Percentiles rank a stretch among this genome's conserved stretches.
These are phyloP conservation scores for Petrophora chlorosata DNA, from an alignment of 2,888 invertebrate species.

Conservation along the genomic window DNA sequence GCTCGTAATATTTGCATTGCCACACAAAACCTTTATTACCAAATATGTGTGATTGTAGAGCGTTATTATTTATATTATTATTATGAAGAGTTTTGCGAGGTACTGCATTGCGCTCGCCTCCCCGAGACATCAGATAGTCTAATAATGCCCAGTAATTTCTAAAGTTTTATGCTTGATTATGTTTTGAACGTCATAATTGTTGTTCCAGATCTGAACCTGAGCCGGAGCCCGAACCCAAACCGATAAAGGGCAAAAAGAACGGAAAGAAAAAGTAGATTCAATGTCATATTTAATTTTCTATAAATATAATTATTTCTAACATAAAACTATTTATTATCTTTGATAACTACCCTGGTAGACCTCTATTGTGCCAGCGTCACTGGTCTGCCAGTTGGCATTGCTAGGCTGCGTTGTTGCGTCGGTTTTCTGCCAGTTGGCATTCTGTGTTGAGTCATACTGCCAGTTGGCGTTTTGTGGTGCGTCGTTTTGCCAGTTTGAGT, in stretches of 20 bases:
- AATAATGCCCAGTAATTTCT: background rate
- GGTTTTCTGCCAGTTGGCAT: slow-evolving; percentile 14
- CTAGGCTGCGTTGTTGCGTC: slow-evolving; percentile 2
- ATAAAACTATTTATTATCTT: slow-evolving; percentile 13
- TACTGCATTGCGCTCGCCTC: too few species aligned
- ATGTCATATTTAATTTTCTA: slow-evolving; percentile 18
- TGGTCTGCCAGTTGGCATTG: slow-evolving; percentile 28
- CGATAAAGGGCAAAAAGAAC: slow-evolving; percentile 58
- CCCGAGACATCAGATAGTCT: too few species aligned
- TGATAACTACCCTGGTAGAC: too few species aligned
- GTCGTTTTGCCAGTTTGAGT: slow-evolving; percentile 13
- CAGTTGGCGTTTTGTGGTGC: slow-evolving; percentile 13
- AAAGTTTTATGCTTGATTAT: background rate
- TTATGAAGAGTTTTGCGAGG: too few species aligned
- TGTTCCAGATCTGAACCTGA: slow-evolving; percentile 66
- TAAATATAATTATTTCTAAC: slow-evolving; percentile 15
- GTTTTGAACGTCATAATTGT: background rate
- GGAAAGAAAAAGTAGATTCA: slow-evolving; percentile 55
- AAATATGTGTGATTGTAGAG: too few species aligned
- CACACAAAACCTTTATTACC: too few species aligned
- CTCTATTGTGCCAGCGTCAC: slow-evolving; percentile 19
- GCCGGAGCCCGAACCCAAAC: slow-evolving; percentile 46
- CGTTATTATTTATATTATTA: too few species aligned
- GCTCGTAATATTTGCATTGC: too few species aligned
- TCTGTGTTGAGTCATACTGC: slow-evolving; percentile 34